Base-by-base conservation (phyloP, 2,797 vertebrate species). In the Zalophus californianus region DNA sequence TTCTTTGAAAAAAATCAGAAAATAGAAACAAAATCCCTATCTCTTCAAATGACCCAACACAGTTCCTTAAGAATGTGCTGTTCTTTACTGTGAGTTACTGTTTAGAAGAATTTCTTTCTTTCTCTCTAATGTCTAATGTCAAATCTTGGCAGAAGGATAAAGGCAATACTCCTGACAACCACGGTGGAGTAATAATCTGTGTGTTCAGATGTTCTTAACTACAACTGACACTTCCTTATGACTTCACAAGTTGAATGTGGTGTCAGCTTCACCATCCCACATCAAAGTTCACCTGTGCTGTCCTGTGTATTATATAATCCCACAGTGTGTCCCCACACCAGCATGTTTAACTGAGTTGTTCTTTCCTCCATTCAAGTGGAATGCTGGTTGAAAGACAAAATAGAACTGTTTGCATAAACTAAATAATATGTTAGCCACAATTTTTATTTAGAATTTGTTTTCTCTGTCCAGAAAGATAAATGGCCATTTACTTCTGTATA, bases 221-320 rank as follows among this genome's bases (percentile, higher is more conserved):
- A 54, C 48, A 52, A 1, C 54, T 86, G n/a, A n/a, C 62, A n/a
- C 23, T 77, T 91, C 70, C 70, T 97, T 38, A 25, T n/a, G 90
- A 75, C 75, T 72, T 96, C 89, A 27, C 20, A 90, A 32, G 87
- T 90, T 96, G 44, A 94, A 38, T 12, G 6, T 90, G 83, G 41
- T 35, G 15, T 0, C 52, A 60, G 18, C 1, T 44, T 66, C 1
- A 16, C 14, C 18, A 56, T 16, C 23, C 15, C 35, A 25, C 25
- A 8, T 21, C 32, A 80, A 38, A 72, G 35, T 20, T 48, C 68
- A 38, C 7, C n/a, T 41, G 14, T 2, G 23, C 20, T 32, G 18
- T 25, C 32, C 6, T 58, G 60, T 41, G 10, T 7, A 60, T 11
- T 82, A 27, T 14, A n/a, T 2, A 38, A 29, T 23, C 3, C 3